Conservation (phyloP, 2,888 invertebrate genomes). For the Apomyelois bistriatella region DNA sequence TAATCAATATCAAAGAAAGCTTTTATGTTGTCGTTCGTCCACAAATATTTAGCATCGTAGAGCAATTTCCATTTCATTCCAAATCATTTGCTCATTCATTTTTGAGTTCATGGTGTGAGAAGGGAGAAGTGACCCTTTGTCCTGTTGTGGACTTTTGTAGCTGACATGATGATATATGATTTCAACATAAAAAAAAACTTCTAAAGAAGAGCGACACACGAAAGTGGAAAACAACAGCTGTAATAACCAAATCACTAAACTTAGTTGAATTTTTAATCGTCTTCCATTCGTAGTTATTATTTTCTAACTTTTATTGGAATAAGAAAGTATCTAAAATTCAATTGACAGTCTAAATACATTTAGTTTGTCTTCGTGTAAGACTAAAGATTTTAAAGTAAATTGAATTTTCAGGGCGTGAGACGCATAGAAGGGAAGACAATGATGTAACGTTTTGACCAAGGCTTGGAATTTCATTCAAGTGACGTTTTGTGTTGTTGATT, state of each 20-base stretch:
- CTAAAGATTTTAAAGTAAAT: slow-evolving; percentile 34
- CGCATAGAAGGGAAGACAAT: slow-evolving; percentile 16
- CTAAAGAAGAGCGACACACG: slow-evolving; percentile 14
- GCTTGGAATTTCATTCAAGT: slow-evolving; percentile 8
- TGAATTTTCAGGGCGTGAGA: slow-evolving; percentile 22
- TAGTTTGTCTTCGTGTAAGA: slow-evolving; percentile 34
- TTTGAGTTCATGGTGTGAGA: slow-evolving; percentile 22
- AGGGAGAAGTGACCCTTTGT: too few relatives aligned
- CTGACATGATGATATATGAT: too few relatives aligned
- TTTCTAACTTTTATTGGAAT: slow-evolving; percentile 19
- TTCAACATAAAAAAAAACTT: slow-evolving; percentile 22
- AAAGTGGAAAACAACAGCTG: slow-evolving; percentile 28
- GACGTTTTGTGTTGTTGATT: slow-evolving; percentile 17
- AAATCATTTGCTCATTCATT: slow-evolving; percentile 20
- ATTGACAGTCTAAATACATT: slow-evolving; percentile 36
- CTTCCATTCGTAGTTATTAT: slow-evolving; percentile 17
- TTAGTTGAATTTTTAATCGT: slow-evolving; percentile 27
- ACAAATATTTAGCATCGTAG: slow-evolving; percentile 4
- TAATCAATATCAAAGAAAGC: slow-evolving; percentile 7
- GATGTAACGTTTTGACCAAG: not conserved
- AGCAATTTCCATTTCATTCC: slow-evolving; percentile 18
- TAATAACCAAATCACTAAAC: slow-evolving; percentile 17
- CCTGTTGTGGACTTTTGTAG: too few relatives aligned
- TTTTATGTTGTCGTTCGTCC: slow-evolving; percentile 11
- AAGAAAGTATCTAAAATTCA: slow-evolving; percentile 19